Conservation (phyloP, 2,888 invertebrate genomes). For the Agrochola lychnidis region DNA sequence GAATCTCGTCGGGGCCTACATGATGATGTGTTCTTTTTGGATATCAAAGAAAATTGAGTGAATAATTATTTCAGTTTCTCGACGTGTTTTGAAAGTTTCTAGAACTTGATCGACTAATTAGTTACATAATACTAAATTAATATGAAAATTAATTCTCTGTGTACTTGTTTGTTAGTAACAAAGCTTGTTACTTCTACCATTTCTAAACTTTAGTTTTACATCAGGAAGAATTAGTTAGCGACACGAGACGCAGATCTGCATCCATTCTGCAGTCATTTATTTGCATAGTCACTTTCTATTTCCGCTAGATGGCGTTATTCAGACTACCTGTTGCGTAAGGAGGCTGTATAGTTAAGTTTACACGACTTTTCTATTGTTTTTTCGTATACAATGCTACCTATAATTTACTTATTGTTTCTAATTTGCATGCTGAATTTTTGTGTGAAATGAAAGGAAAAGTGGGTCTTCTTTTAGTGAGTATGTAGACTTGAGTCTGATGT, state of each 20-base stretch:
- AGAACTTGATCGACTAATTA: background rate
- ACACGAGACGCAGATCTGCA: constrained; percentile 71
- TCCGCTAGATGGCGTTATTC: constrained; percentile 82
- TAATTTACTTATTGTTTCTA: constrained; percentile 60
- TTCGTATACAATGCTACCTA: constrained; percentile 61
- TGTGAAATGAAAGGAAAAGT: constrained; percentile 57
- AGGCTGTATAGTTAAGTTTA: constrained; percentile 48
- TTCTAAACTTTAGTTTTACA: constrained; percentile 74
- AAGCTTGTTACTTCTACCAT: constrained; percentile 52
- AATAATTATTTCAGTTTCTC: background rate
- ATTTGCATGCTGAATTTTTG: constrained; percentile 56
- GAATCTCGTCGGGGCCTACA: constrained; percentile 76
- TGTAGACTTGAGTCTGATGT: constrained; percentile 1
- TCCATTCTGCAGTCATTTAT: constrained; percentile 78
- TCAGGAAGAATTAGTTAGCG: constrained; percentile 76
- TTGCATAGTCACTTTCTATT: constrained; percentile 86
- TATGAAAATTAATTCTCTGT: background rate
- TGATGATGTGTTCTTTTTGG: constrained; percentile 25
- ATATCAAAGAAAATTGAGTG: background rate
- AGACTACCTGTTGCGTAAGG: constrained; percentile 62
- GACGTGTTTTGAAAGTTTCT: background rate
- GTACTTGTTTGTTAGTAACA: background rate
- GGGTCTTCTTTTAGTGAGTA: constrained; percentile 20
- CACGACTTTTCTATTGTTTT: constrained; percentile 61
- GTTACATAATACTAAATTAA: background rate